Conservation (phyloP, 37 sponge, comb jelly and placozoan species). For the Trichoplax adhaerens region DNA sequence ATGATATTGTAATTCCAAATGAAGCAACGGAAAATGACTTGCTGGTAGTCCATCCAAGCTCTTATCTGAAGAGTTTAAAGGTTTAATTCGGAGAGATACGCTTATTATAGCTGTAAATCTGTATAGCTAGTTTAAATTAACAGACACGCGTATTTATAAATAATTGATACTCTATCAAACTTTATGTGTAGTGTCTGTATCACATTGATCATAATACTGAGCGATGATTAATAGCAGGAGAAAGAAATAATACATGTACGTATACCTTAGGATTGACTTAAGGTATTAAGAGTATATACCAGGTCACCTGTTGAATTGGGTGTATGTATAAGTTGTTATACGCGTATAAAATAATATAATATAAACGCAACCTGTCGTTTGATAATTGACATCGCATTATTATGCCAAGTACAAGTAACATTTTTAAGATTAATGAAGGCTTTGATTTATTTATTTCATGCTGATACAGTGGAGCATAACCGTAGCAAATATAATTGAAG, state of each 20-base stretch:
- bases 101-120: no score
- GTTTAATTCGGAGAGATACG: background rate
- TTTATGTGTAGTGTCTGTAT: no score
- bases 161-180: no score
- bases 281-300: background rate
- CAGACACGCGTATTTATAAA: no score
- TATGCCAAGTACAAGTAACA: background rate
- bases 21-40: slow-evolving; percentile 41
- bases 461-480: slow-evolving; percentile 26
- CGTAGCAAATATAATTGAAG: slow-evolving; percentile 63
- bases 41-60: slow-evolving; percentile 27
- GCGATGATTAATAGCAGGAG: no score
- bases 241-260: no score
- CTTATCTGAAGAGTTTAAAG: slow-evolving; percentile 39
- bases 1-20: slow-evolving; percentile 31
- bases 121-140: no score
- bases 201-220: no score
- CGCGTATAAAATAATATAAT: background rate
- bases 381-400: slow-evolving; percentile 5
- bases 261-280: background rate
- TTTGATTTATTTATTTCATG: background rate
- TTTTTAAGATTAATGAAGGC: background rate
- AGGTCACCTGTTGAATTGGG: background rate
- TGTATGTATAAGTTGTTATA: no score
- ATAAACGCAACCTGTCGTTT: background rate